phyloP scores from a whole-genome alignment of 2,113 vertebrate genomes.

The Zosterops japonicus region DNA sequence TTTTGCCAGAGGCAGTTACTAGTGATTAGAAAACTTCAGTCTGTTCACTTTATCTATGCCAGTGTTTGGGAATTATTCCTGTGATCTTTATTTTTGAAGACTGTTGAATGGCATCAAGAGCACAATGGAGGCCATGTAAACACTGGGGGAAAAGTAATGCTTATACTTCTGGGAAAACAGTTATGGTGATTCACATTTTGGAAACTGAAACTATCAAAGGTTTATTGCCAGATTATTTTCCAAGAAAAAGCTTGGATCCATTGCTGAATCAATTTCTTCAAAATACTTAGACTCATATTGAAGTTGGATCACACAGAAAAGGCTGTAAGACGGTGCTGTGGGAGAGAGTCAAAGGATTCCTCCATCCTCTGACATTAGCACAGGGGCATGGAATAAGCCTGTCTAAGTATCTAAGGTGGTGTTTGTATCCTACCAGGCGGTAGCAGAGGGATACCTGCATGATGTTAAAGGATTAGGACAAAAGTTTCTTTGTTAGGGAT shows the following conservation, averaged over 20 bases:
- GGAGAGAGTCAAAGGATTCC: background rate
- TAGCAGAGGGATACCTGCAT: background rate
- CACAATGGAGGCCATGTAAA: conserved; percentile 15
- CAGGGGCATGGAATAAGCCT: background rate
- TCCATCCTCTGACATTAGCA: background rate
- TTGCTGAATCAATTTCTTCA: conserved; percentile 35
- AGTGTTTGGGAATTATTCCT: background rate
- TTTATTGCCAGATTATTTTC: conserved; percentile 52
- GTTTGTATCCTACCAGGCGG: background rate
- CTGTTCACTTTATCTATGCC: background rate
- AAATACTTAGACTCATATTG: background rate
- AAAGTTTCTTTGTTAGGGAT: background rate
- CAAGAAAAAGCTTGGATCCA: conserved; percentile 48
- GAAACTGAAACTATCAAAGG: conserved; percentile 25
- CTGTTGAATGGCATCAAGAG: background rate
- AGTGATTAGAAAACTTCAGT: background rate
- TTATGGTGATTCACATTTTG: conserved; percentile 52
- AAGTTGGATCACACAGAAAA: background rate
- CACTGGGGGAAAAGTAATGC: background rate
- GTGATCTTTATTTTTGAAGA: background rate
- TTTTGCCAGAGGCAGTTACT: background rate
- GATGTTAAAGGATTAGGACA: background rate
- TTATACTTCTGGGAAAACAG: conserved; percentile 43
- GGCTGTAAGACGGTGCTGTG: background rate
- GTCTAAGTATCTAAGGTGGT: background rate